phyloP scores from a whole-genome alignment of 1,140 invertebrate species.

The Drosophila ambigua region DNA sequence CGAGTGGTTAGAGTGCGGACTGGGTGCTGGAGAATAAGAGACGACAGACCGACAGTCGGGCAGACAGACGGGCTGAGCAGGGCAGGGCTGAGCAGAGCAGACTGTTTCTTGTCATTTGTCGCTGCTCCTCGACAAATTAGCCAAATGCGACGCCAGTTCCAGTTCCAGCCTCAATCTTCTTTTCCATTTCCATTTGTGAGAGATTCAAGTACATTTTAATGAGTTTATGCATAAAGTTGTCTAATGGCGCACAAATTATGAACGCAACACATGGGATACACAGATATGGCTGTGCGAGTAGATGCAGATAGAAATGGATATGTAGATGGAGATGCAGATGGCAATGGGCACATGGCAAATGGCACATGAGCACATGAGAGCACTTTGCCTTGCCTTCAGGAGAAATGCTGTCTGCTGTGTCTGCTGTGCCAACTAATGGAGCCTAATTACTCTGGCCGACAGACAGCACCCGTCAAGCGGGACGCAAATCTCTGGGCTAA shows the following conservation, averaged over 20 bases:
- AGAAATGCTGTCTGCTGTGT: constrained; percentile 1
- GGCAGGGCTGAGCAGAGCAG: neutral
- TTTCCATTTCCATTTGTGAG: constrained; percentile 57
- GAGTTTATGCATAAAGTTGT: constrained; percentile 75
- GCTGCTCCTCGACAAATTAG: constrained; percentile 71
- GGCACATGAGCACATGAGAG: constrained; percentile 41
- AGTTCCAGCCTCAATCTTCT: constrained; percentile 37
- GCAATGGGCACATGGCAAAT: constrained; percentile 30
- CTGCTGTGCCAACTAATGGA: constrained; percentile 62
- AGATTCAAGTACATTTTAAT: constrained; percentile 79
- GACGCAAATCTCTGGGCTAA: constrained; percentile 60
- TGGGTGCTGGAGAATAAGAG: too few species aligned
- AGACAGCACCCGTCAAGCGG: constrained; percentile 5
- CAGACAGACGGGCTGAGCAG: neutral
- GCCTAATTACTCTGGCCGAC: constrained; percentile 70
- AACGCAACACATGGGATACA: constrained; percentile 53
- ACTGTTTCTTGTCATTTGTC: constrained; percentile 66
- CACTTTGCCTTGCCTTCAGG: constrained; percentile 61
- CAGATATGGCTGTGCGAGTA: neutral
- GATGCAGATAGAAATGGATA: constrained; percentile 24
- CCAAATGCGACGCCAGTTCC: constrained; percentile 59
- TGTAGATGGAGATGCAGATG: constrained; percentile 18
- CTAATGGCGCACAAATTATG: constrained; percentile 81
- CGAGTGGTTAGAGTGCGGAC: neutral
- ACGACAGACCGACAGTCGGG: too few species aligned